Evolutionary conservation across 2,797 vertebrate genomes (phyloP).

Genomic region (Pantherophis alleghaniensis): DNA sequence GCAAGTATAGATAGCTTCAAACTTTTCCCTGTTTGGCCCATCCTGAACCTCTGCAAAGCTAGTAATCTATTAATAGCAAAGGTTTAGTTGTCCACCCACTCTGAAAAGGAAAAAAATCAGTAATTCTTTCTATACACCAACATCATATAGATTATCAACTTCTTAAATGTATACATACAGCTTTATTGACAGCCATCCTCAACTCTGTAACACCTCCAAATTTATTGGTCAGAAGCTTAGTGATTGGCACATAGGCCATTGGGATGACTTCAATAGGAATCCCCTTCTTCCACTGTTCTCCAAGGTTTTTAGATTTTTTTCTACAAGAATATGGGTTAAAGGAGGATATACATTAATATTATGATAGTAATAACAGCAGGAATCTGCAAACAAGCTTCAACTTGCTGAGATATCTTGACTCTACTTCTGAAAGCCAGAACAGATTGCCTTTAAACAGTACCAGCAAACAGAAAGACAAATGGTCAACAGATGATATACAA

Average conservation of each 20-base stretch:
- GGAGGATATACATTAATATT: not conserved
- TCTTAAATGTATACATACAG: conserved; percentile 76
- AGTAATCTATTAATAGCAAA: not conserved
- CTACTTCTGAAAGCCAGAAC: not conserved
- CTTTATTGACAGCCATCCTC: conserved; percentile 94
- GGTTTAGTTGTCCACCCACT: not conserved
- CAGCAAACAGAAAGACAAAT: not conserved
- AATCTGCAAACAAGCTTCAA: not conserved
- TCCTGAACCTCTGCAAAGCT: not conserved
- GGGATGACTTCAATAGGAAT: conserved; percentile 95
- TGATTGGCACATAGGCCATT: conserved; percentile 91
- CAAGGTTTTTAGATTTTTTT: conserved; percentile 88
- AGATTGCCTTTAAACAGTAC: not conserved
- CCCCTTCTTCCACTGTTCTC: conserved; percentile 96
- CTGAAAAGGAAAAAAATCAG: not conserved
- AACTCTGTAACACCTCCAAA: conserved; percentile 85
- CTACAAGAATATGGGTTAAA: conserved; percentile 66
- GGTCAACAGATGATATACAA: not conserved
- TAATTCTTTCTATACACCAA: not conserved
- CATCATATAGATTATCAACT: not conserved
- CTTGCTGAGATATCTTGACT: not conserved
- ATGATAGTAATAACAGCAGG: not conserved
- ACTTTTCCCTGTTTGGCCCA: not conserved
- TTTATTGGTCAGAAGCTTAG: conserved; percentile 77
- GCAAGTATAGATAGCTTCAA: not conserved